Base-by-base conservation (phyloP, 2,797 vertebrate species). In the Propithecus deckenii region DNA sequence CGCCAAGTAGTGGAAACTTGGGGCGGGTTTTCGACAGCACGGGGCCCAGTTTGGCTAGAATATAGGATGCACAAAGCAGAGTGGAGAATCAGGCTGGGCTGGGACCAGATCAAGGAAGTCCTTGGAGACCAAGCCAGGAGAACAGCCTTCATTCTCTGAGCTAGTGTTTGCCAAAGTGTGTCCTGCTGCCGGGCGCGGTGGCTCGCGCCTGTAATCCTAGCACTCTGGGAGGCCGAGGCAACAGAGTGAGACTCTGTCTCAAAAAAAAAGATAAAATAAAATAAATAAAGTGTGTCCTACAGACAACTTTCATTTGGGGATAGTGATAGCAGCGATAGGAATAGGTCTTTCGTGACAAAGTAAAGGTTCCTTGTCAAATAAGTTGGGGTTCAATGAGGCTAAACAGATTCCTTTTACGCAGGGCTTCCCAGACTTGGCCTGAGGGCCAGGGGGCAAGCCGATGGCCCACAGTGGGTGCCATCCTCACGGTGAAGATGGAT, bases 371-470 rank as follows among this genome's bases (percentile, higher is more conserved):
- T 76, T 72, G 14, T 90, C 74, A 91, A 59, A 38, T 59, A 89
- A 69, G 17, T 32, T 89, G 67, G 71, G 94, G 35, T 69, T 94
- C 74, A 95, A 86, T 89, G 78, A 91, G 18, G 23, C 25, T 74
- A 83, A 65, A 80, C 69, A 67, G 28, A 94, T 50, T 72, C 28
- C 15, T 91, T 76, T 76, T 55, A 88, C 55, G 67, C n/a, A 17
- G 0, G 46, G 48, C 48, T 69, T 59, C 38, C 52, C 48, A 48
- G 46, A 86, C 7, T 25, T 61, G 30, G 28, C 35, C 55, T 13
- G 15, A 46, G 18, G 43, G 43, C 30, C 74, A 75, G 25, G 61
- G 23, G 35, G 12, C 35, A 59, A 86, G 28, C 72, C 32, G 2
- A 67, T 50, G 43, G 75, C 8, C n/a, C 74, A 59, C 8, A n/a